Conservation (phyloP, 2,797 vertebrate genomes). For the Enteromius afrohamiltoni region DNA sequence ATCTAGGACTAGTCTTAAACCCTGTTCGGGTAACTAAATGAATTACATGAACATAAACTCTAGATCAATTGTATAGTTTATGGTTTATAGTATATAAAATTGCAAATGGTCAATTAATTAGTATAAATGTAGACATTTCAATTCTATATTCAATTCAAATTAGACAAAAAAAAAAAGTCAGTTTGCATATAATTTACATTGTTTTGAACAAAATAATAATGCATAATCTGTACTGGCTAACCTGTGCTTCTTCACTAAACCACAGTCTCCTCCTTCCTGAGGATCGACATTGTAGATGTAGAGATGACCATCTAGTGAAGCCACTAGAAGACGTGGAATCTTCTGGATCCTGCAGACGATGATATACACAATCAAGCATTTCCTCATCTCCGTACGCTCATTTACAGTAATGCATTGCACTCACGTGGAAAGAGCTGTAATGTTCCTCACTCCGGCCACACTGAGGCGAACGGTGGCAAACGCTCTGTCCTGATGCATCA, state of each 20-base stretch:
- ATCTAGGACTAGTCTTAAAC: too few species aligned
- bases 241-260: conserved; percentile 91
- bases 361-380: background rate
- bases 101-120: background rate
- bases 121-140: background rate
- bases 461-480: conserved; percentile 92
- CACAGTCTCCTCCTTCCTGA: conserved; percentile 93
- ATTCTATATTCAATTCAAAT: background rate
- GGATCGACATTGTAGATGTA: conserved; percentile 95
- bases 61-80: background rate
- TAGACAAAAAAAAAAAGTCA: background rate
- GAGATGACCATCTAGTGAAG: conserved; percentile 87
- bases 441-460: conserved; percentile 87
- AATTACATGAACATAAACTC: background rate
- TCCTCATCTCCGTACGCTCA: background rate
- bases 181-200: background rate
- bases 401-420: conserved; percentile 52
- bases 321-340: conserved; percentile 89
- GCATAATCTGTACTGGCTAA: conserved; percentile 53
- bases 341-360: conserved; percentile 88
- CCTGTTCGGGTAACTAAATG: too few species aligned
- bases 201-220: background rate
- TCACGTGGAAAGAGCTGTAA: conserved; percentile 89
- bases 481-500: conserved; percentile 96
- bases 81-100: background rate